Evolutionary conservation across 2,113 vertebrate species (phyloP).

Genomic region (Elephantulus edwardii): DNA sequence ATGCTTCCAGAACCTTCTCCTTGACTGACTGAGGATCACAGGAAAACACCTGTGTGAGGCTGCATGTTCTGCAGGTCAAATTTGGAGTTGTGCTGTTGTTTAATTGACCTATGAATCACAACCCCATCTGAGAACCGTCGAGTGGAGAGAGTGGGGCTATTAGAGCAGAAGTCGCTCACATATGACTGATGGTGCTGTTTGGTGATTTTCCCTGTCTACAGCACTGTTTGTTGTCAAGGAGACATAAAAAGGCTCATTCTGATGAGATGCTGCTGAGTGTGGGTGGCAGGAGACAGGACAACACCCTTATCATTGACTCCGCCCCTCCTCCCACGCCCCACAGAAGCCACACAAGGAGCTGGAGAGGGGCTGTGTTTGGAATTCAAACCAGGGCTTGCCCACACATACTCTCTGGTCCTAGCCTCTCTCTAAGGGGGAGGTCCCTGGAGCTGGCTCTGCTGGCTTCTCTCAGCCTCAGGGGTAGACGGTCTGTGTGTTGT

Average conservation of each 20-base stretch:
- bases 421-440: not conserved
- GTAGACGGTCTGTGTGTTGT: not conserved
- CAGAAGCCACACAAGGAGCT: not conserved
- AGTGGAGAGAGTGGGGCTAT: accelerated
- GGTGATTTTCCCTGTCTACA: not conserved
- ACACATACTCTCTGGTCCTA: not conserved
- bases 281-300: constrained; percentile 45
- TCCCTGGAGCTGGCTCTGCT: not conserved
- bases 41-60: not conserved
- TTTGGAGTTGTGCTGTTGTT: accelerated
- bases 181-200: too few relatives aligned
- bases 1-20: not conserved
- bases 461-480: not conserved
- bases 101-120: not conserved
- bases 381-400: not conserved
- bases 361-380: not conserved
- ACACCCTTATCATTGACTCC: constrained; percentile 6
- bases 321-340: not conserved
- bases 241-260: not conserved
- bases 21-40: not conserved
- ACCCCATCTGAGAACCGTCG: not conserved
- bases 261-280: not conserved
- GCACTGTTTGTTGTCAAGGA: constrained; percentile 42
- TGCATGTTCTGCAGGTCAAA: not conserved
- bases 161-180: not conserved